These are phyloP conservation scores for Stegostoma tigrinum DNA, from an alignment of 2,113 vertebrate species.

Conservation along the genomic window DNA sequence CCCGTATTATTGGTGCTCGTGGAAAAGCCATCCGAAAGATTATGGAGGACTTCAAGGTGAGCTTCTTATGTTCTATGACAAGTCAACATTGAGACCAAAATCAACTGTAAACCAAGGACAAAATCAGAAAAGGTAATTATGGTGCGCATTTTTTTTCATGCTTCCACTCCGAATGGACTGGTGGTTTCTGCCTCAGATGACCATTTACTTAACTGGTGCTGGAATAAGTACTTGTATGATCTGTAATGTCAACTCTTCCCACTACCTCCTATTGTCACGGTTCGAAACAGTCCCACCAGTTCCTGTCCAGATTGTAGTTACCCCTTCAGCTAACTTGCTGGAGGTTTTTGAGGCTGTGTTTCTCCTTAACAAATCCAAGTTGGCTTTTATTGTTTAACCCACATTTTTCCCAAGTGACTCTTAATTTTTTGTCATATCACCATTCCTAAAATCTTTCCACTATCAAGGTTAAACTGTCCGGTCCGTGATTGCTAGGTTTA, in stretches of 20 bases:
- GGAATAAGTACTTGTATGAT: not conserved
- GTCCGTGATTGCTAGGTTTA: no score
- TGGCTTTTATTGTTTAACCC: no score
- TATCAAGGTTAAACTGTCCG: no score
- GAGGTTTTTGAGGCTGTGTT: no score
- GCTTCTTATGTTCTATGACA: not conserved
- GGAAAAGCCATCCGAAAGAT: constrained; percentile 95
- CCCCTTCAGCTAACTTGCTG: no score
- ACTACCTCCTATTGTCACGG: not conserved
- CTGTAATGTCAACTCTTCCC: not conserved
- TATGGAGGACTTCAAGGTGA: constrained; percentile 98
- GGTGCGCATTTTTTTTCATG: no score
- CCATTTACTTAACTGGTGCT: not conserved
- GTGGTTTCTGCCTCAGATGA: no score
- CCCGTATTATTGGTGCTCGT: constrained; percentile 88
- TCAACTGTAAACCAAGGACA: not conserved
- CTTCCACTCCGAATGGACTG: no score
- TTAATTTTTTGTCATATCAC: no score
- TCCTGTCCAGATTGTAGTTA: not conserved
- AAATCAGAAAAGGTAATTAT: not conserved
- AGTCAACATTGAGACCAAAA: not conserved
- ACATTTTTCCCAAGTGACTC: no score
- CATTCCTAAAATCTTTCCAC: no score
- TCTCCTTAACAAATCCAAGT: no score
- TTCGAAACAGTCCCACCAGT: not conserved